These are phyloP conservation scores for Ophraella communa DNA, from an alignment of 2,888 invertebrate genomes.

Conservation along the genomic window DNA sequence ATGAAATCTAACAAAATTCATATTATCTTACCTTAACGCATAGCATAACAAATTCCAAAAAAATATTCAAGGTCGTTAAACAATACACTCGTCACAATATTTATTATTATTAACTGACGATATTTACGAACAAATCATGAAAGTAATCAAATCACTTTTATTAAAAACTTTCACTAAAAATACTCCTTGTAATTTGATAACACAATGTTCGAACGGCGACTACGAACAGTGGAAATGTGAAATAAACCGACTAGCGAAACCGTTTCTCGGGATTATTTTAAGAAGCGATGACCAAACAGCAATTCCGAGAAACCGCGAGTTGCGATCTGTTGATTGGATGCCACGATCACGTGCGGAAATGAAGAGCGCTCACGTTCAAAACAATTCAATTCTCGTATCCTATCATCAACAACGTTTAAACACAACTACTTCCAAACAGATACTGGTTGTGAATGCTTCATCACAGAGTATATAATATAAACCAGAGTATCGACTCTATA, in stretches of 20 bases:
- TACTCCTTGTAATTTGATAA: slow-evolving; percentile 19
- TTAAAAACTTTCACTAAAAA: slow-evolving; percentile 34
- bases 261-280: slow-evolving; percentile 51
- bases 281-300: slow-evolving; percentile 54
- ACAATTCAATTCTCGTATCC: neutral
- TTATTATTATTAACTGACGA: slow-evolving; percentile 14
- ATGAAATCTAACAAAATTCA: too few relatives aligned
- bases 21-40: slow-evolving; percentile 33
- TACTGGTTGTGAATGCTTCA: too few relatives aligned
- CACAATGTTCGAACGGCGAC: neutral
- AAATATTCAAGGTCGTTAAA: slow-evolving; percentile 28
- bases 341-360: slow-evolving; percentile 33
- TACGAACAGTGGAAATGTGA: slow-evolving; percentile 12
- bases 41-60: slow-evolving; percentile 37
- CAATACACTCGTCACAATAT: slow-evolving; percentile 9
- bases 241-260: slow-evolving; percentile 34
- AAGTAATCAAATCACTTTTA: slow-evolving; percentile 14
- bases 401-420: too few relatives aligned
- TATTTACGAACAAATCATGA: slow-evolving; percentile 8
- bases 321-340: slow-evolving; percentile 39
- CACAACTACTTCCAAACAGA: too few relatives aligned
- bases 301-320: slow-evolving; percentile 51
- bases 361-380: slow-evolving; percentile 25
- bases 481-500: too few relatives aligned
- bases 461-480: too few relatives aligned